Base-by-base conservation (phyloP, 1,140 invertebrate genomes). In the Euschistus heros region DNA sequence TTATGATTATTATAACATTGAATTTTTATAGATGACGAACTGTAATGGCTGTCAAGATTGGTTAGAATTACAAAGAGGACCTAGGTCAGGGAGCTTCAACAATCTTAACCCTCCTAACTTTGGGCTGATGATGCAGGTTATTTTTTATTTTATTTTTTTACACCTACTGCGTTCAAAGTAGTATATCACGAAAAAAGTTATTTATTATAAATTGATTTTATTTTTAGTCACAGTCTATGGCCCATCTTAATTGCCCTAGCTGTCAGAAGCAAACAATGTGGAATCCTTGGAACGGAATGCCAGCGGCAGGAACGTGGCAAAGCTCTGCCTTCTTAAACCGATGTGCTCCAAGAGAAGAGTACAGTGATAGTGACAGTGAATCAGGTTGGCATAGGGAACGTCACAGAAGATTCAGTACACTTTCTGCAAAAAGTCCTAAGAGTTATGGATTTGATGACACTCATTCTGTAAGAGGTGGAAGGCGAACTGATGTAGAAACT, bases 181-280 rank as follows among this genome's bases (percentile, higher is more conserved):
- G 5, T 10, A 37, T 37, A 37, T 37, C 13, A 13, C 7, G 8
- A 37, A 37, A 1, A 37, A 37, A 1, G 13, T 10, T 6, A 6
- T 10, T 37, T 10, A 37, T 37, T 1, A 10, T 37, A 2, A 6
- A 37, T 37, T 10, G 7, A 6, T 37, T 37, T 37, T 37, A 54
- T 27, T 74, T 73, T 10, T 70, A 87, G 85, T 83, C 85, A 0
- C 85, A 87, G 70, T 87, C 85, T 0, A 81, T 87, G 79, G 84
- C 84, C 0, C 84, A 86, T 24, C 71, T 86, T 2, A 81, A 81
- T 68, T 84, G 79, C 72, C 78, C 76, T 67, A 79, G 74, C 73
- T 82, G 82, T 44, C 78, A 78, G 30, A 77, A 77, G 60, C 80
- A 80, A 68, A 72, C 72, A 14, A 70, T 60, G 15, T 20, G 66